These are phyloP conservation scores for Toxonevra muliebris DNA, from an alignment of 2,888 invertebrate species.

Conservation along the genomic window DNA sequence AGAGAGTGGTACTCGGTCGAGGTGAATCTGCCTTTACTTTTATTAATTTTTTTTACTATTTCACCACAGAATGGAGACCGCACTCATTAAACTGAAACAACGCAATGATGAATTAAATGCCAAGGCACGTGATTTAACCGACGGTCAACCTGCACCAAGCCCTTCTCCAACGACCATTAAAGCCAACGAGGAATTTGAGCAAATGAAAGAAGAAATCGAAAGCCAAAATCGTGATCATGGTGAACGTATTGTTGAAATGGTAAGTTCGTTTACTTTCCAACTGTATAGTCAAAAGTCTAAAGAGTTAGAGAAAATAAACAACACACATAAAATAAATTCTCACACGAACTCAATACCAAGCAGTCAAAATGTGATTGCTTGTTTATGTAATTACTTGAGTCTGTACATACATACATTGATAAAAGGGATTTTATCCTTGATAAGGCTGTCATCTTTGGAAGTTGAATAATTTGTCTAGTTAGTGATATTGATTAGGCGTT, in stretches of 20 bases:
- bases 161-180: slow-evolving; percentile 47
- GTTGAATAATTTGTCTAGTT: background rate
- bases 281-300: background rate
- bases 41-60: too few species aligned
- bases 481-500: too few species aligned
- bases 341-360: too few species aligned
- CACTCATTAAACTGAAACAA: slow-evolving; percentile 61
- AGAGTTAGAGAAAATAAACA: background rate
- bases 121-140: slow-evolving; percentile 54
- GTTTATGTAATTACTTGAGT: too few species aligned
- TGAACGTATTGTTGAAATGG: slow-evolving; percentile 65
- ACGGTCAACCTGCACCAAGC: slow-evolving; percentile 49
- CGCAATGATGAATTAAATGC: slow-evolving; percentile 62
- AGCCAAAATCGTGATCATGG: slow-evolving; percentile 59
- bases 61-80: slow-evolving; percentile 60
- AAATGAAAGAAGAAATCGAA: slow-evolving; percentile 56
- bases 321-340: too few species aligned
- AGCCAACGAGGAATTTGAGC: slow-evolving; percentile 52
- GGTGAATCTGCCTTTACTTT: too few species aligned
- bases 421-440: background rate
- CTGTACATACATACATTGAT: too few species aligned
- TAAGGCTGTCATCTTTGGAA: background rate
- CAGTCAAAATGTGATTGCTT: too few species aligned
- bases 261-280: slow-evolving; percentile 44
- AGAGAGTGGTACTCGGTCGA: too few species aligned